Base-by-base conservation (phyloP, 2,888 invertebrate species). In the Petrolisthes manimaculis region DNA sequence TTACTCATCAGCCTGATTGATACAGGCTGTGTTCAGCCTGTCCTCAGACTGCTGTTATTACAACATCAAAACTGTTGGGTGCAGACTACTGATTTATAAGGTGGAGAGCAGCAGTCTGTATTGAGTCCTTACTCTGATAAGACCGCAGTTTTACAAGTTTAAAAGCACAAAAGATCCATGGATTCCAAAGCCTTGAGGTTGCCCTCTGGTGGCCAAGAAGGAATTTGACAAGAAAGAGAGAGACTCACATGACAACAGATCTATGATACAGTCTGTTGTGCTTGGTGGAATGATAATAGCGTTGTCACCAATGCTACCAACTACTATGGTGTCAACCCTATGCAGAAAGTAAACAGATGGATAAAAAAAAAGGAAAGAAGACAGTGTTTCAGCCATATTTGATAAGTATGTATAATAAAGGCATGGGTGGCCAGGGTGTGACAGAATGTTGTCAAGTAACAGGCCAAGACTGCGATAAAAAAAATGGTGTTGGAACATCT, bases 401-500 rank as follows among this genome's bases (percentile, higher is more conserved):
- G 53, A 83, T 83, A 56, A 67, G 24, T n/a, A 83, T 83, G 83
- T 82, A 82, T 24, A 56, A 82, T 56, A 82, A 24, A 82, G 82
- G 82, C 3, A 82, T 56, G 61, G 37, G 82, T 82, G 54, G 82
- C 5, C 37, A 37, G 82, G 82, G 56, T 56, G 69, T 84, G 74
- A 71, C 84, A n/a, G 54, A 69, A 71, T 84, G 84, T n/a, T 84
- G 54, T 51, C 74, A 75, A 61, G 51, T 4, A 74, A 84, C 84
- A 84, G 84, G 75, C 84, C 53, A 71, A 84, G 54, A 18, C 24
- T 74, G 14, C 75, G 74, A 18, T 79, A 61, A 56, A 86, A 80
- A 69, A 86, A 86, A 51, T 86, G 86, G 86, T 86, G 80, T 6
- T 78, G 85, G 86, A 79, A 86, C 24, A 55, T 79, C n/a, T 86